Conservation (phyloP, 2,113 vertebrate species). For the Camelus bactrianus region DNA sequence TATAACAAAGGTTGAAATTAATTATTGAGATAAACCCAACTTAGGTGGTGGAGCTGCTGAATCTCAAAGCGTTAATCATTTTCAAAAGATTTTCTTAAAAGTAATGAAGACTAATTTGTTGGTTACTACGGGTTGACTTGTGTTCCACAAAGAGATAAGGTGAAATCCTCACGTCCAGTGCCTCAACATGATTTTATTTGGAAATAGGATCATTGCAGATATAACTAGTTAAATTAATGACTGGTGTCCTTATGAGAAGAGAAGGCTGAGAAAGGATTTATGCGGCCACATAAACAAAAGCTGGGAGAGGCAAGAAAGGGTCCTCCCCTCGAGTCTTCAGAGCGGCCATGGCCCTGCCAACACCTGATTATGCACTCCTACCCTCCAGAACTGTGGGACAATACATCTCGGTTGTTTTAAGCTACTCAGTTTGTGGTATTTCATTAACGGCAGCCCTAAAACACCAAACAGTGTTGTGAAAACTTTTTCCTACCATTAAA, state of each 20-base stretch:
- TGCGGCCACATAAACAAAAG: neutral
- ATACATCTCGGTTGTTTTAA: neutral
- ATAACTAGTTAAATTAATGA: neutral
- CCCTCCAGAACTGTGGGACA: neutral
- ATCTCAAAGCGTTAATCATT: neutral
- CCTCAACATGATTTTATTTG: neutral
- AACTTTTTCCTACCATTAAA: neutral
- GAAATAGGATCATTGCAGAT: neutral
- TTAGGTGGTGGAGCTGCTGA: neutral
- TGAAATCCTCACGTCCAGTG: neutral
- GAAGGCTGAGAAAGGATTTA: neutral
- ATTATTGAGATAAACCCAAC: neutral
- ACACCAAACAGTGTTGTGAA: neutral
- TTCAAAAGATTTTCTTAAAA: slow-evolving; percentile 10
- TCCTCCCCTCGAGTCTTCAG: no score
- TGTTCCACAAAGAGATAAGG: neutral
- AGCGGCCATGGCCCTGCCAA: neutral
- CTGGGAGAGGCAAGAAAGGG: no score
- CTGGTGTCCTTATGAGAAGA: neutral
- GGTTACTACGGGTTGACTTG: neutral
- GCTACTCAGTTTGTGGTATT: neutral
- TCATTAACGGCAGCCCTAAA: neutral
- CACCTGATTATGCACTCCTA: neutral
- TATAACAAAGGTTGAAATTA: neutral
- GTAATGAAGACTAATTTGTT: neutral